Base-by-base conservation (phyloP, 2,888 invertebrate genomes). In the Acronicta alni region DNA sequence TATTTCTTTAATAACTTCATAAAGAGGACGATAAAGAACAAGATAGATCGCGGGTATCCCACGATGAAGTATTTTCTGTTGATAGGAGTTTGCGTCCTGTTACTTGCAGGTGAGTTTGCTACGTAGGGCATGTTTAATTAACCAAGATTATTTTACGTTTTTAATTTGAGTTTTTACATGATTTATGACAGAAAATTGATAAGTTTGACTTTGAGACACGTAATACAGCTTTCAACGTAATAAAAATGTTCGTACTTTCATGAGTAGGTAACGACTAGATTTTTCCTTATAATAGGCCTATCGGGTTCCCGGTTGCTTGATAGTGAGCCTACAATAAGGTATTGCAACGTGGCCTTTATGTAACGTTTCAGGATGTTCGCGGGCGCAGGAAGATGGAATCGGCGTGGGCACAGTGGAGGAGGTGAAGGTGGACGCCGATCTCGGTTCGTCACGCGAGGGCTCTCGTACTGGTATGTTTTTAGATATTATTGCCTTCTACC, bases 401-500 rank as follows among this genome's bases (percentile, higher is more conserved):
- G 95, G 95, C 59, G 93, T 89, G 38, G 92, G 92, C 39, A 90
- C 95, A 2, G 89, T 84, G 66, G 88, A 89, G 66, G 87, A 86
- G 46, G 95, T 96, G 79, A 96, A 95, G 6, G 95, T 97, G 53
- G 97, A 98, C 48, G 93, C 95, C 32, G 97, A 98, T 88, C 92
- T 98, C 56, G 98, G 98, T 14, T 96, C 98, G 45, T 97, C 97
- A 67, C 95, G 97, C 70, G 98, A 99, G 89, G 98, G 96, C 61
- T 98, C 98, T 9, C 96, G 97, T 88, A 99, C 99, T 86, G 98
- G 98, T 98, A 75, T n/a, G n/a, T n/a, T n/a, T n/a, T n/a, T n/a
- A n/a, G n/a, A n/a, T n/a, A n/a, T n/a, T n/a, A n/a, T n/a, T n/a
- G n/a, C n/a, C n/a, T n/a, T n/a, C n/a, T n/a, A n/a, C n/a, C n/a